Evolutionary conservation across 2,888 invertebrate genomes (phyloP), one percentile per base, ranked within the genome.

Genomic region (Agrochola lychnidis): DNA sequence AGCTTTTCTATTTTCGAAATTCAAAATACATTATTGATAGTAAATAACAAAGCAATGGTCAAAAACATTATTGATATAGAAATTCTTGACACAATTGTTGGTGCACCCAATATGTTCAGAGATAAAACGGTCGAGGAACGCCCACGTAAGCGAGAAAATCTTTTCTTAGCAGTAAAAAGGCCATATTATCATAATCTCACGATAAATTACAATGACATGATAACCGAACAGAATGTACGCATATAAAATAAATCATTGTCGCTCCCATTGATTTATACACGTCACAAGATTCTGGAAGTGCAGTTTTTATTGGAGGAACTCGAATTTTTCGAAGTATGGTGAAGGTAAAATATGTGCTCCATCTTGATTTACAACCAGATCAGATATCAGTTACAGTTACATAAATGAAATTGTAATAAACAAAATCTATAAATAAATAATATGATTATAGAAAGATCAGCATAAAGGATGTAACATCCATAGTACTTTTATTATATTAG

Each of bases 151-250:
- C 53, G 30, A 73, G 76, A 87, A 79, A 83, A 81, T 73, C 72
- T 84, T 82, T 79, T 80, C 79, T 76, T 77, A 70, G 67, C 48
- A 76, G 77, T 78, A 82, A 82, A 82, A 84, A 80, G 63, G 22
- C 68, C 78, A 64, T 73, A 90, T 91, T 90, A 89, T 79, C 90
- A 90, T 90, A 91, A 91, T 91, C 90, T 79, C 90, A 92, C 91
- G 74, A 85, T 92, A 91, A 90, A 89, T 91, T 87, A 90, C 74
- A 74, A 87, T 84, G 87, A 88, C 89, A 87, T 87, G 89, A 91
- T 89, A 91, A 88, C 89, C 85, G 76, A 89, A 88, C 68, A 85
- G 77, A 81, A 70, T 78, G 63, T 76, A 86, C 82, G 84, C 82
- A 83, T 84, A 79, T 79, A 77, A 81, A 77, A 83, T 89, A 88